phyloP scores from a whole-genome alignment of 2,113 vertebrate genomes.

The Condylura cristata region DNA sequence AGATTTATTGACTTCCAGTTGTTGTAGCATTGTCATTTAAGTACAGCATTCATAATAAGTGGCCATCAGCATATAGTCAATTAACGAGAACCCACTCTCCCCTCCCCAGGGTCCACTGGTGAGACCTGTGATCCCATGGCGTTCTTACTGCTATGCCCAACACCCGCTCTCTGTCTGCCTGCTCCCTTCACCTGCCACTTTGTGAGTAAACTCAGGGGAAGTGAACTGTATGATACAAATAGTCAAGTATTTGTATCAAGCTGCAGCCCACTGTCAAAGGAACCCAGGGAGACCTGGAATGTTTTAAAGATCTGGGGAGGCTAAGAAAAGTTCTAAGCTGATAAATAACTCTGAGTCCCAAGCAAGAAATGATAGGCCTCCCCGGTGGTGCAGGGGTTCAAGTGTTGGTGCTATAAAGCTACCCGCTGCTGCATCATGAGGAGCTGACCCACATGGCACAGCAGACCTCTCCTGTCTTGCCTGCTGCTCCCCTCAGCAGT shows the following conservation, averaged over 20 bases:
- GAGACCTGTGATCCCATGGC: neutral
- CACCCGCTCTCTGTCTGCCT: neutral
- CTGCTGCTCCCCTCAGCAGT: too few species aligned
- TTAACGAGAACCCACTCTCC: neutral
- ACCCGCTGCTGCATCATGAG: too few species aligned
- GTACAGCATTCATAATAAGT: neutral
- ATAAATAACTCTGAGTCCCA: neutral
- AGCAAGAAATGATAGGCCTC: neutral
- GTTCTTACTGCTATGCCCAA: neutral
- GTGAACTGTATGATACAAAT: neutral
- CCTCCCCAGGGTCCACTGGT: neutral
- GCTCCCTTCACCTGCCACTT: neutral
- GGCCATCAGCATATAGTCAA: neutral
- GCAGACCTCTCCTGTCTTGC: too few species aligned
- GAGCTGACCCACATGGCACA: too few species aligned
- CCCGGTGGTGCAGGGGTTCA: too few species aligned
- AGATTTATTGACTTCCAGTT: neutral
- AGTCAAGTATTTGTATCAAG: too few species aligned
- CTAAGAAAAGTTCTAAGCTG: neutral
- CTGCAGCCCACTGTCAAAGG: neutral
- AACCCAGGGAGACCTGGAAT: neutral
- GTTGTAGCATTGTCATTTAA: neutral
- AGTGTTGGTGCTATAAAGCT: too few species aligned
- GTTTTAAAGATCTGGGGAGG: neutral
- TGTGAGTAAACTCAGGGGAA: slow-evolving; percentile 20